phyloP scores from a whole-genome alignment of 2,113 vertebrate species.

The Myotis yumanensis region DNA sequence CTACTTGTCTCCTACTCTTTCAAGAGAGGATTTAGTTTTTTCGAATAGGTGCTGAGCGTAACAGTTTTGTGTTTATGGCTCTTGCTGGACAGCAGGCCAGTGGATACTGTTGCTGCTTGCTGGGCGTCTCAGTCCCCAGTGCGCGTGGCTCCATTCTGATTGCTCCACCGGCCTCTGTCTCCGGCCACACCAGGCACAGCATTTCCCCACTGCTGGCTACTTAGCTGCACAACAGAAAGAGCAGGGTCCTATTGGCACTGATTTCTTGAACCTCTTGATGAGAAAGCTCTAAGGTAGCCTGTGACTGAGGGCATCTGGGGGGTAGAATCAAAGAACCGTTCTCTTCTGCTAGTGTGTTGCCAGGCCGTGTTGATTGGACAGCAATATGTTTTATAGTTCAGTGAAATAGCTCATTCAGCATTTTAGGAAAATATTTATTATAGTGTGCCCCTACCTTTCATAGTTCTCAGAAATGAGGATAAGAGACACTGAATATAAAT shows the following conservation, averaged over 20 bases:
- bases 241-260: rapidly evolving
- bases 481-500: not conserved
- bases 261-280: not conserved
- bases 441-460: not conserved
- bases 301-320: not conserved
- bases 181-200: not conserved
- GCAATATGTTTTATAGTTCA: not conserved
- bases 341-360: not conserved
- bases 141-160: rapidly evolving
- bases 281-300: not conserved
- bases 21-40: not conserved
- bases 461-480: not conserved
- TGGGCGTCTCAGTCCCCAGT: not conserved
- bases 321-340: not conserved
- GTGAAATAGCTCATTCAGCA: not conserved
- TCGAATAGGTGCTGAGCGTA: not conserved
- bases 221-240: not conserved
- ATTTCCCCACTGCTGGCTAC: not conserved
- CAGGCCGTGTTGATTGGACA: not conserved
- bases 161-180: not conserved
- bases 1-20: not conserved
- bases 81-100: not conserved
- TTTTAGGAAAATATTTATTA: not conserved
- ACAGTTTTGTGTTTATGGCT: not conserved
- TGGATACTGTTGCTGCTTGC: not conserved